Evolutionary conservation across 2,888 invertebrate genomes (phyloP).

Genomic region (Frankliniella intonsa): DNA sequence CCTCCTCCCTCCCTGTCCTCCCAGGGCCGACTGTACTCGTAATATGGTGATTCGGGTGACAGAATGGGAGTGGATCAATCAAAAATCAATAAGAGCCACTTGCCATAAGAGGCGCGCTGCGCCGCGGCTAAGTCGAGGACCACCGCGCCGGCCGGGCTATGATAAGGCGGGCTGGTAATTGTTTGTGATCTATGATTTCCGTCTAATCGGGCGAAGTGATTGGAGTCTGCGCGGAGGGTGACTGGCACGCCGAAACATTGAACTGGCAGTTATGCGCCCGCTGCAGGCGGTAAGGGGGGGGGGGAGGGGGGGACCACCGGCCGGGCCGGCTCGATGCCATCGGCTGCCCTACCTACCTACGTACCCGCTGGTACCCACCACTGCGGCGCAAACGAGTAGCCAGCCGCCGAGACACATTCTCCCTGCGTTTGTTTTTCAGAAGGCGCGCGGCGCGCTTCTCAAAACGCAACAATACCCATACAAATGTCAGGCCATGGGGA

Average conservation of each 20-base stretch:
- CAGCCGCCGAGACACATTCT: not conserved
- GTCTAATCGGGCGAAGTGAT: not conserved
- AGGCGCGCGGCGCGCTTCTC: not conserved
- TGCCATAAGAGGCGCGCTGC: not conserved
- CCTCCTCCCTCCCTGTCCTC: not conserved
- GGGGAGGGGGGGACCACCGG: not conserved
- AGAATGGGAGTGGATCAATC: not conserved
- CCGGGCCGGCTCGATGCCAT: not conserved
- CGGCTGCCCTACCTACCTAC: not conserved
- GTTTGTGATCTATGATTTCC: not conserved
- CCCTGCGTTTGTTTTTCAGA: not conserved
- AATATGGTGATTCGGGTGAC: not conserved
- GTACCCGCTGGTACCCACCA: not conserved
- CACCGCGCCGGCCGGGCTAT: not conserved
- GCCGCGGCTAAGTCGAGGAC: not conserved
- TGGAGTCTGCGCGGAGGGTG: not conserved
- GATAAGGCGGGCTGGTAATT: not conserved
- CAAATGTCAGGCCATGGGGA: not conserved
- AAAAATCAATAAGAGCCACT: constrained; percentile 11
- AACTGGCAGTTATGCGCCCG: not conserved
- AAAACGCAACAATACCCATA: constrained; percentile 1
- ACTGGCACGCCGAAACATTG: not conserved
- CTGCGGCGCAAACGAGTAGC: not conserved
- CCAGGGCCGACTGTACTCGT: not conserved
- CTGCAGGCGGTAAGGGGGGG: not conserved